Percentiles rank a stretch among this genome's conserved stretches.
Conservation (phyloP, 2,797 vertebrate species). For the Scolopax rusticola region DNA sequence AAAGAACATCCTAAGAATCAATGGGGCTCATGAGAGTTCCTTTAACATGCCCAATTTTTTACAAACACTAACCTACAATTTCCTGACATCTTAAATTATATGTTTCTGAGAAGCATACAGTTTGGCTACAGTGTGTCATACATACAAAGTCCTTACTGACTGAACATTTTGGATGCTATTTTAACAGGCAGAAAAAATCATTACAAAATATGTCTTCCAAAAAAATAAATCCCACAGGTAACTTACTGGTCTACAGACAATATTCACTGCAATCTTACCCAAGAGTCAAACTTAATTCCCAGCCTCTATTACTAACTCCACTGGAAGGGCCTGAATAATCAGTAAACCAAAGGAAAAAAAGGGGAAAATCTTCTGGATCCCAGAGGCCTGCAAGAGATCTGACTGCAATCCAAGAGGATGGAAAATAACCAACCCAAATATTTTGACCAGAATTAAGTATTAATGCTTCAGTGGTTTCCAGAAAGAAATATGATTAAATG, state of each 20-base stretch:
- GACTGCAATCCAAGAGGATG: not conserved
- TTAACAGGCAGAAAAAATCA: not conserved
- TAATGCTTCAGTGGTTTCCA: conserved; percentile 14
- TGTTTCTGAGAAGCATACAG: not conserved
- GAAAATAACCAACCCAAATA: conserved; percentile 1
- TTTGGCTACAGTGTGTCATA: not conserved
- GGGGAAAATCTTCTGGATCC: not conserved
- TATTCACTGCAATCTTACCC: not conserved
- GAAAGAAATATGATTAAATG: conserved; percentile 6
- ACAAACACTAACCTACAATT: conserved; percentile 13
- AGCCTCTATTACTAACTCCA: not conserved
- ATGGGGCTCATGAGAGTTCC: not conserved
- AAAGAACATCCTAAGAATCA: not conserved
- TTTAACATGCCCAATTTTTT: not conserved
- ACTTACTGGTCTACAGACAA: not conserved
- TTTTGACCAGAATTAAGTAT: conserved; percentile 8
- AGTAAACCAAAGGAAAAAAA: not conserved
- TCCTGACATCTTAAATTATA: conserved; percentile 44
- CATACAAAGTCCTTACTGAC: not conserved
- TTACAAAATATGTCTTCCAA: not conserved
- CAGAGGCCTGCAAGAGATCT: not conserved
- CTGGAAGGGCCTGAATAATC: not conserved
- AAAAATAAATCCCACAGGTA: not conserved
- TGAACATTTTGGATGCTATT: not conserved
- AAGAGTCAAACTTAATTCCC: not conserved